Evolutionary conservation across 2,113 vertebrate species (phyloP), one percentile per base, ranked within the genome.

Genomic region (Amblyornis subalaris): DNA sequence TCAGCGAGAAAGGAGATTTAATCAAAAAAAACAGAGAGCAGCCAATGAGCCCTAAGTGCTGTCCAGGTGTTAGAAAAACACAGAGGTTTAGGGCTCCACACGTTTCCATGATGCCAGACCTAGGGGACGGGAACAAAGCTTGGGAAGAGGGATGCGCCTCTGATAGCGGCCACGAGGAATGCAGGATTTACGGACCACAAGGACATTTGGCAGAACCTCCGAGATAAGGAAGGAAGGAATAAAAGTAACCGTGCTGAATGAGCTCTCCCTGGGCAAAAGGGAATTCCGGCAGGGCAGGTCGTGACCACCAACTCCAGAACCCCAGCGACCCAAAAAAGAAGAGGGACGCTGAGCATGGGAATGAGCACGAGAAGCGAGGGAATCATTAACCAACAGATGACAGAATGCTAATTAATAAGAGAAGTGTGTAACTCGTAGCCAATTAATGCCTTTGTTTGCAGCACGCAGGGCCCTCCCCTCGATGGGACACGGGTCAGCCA

Each of bases 391-490:
- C 74, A 48, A 0, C 15, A 17, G 16, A 24, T 25, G 55, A 21
- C 2, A 54, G 55, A 70, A 4, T 31, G 7, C 13, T 40, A 62
- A 78, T 87, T 78, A 61, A 55, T 9, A 6, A 17, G n/a, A 47
- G 55, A n/a, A 21, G 19, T 12, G 10, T 40, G 55, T 70, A 29
- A 62, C 40, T 11, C 11, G 47, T 6, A n/a, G 64, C 38, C 55
- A 38, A 2, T 1, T 20, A 10, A 17, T 16, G 35, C 57, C 73
- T 70, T 17, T 45, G 45, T 70, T 29, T 54, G 55, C 69, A 54
- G 1, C 28, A 0, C 1, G 18, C 58, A 54, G n/a, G 10, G n/a
- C 4, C 4, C 50, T 47, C 45, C 6, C 0, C 70, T 48, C 1
- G 0, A 24, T 12, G 2, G 61, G 74, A 40, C 7, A 7, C 2